Conservation (phyloP, 1,140 invertebrate genomes). For the Drosophila quadrilineata region DNA sequence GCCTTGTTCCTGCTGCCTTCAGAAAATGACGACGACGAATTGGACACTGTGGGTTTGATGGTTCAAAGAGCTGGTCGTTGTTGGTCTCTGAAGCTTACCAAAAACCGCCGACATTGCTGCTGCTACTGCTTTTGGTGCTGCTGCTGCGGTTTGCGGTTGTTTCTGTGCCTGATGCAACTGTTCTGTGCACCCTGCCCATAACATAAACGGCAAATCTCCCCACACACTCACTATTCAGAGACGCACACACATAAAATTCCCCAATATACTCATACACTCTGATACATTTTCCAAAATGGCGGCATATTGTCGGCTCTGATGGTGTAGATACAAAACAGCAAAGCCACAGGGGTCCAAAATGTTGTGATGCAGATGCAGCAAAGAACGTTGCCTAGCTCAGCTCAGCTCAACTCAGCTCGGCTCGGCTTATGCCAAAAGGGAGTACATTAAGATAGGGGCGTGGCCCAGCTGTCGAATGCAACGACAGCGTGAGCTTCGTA, state of each 20-base stretch:
- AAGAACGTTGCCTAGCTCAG: too few species aligned
- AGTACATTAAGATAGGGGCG: slow-evolving; percentile 34
- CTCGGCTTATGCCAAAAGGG: slow-evolving; percentile 19
- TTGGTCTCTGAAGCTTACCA: slow-evolving; percentile 65
- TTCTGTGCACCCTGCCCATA: slow-evolving; percentile 57
- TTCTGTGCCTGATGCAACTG: slow-evolving; percentile 75
- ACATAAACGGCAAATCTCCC: slow-evolving; percentile 48
- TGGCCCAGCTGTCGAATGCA: slow-evolving; percentile 43
- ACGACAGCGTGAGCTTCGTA: slow-evolving; percentile 17
- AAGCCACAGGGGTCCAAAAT: slow-evolving; percentile 52
- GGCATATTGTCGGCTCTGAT: slow-evolving; percentile 32
- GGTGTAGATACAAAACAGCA: slow-evolving; percentile 65
- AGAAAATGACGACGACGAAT: slow-evolving; percentile 37
- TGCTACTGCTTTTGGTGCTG: slow-evolving; percentile 10
- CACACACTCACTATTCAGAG: slow-evolving; percentile 2
- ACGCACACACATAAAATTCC: not conserved
- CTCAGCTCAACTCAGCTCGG: too few species aligned
- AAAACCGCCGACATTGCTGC: slow-evolving; percentile 48
- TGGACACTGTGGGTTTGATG: slow-evolving; percentile 61
- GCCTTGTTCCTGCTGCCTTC: slow-evolving; percentile 27
- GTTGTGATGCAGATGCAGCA: slow-evolving; percentile 50
- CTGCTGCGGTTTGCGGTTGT: slow-evolving; percentile 65
- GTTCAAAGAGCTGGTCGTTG: slow-evolving; percentile 47
- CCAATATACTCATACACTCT: slow-evolving; percentile 1
- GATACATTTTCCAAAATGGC: slow-evolving; percentile 70